phyloP scores from a whole-genome alignment of 2,888 invertebrate species.

The Cerceris rybyensis region DNA sequence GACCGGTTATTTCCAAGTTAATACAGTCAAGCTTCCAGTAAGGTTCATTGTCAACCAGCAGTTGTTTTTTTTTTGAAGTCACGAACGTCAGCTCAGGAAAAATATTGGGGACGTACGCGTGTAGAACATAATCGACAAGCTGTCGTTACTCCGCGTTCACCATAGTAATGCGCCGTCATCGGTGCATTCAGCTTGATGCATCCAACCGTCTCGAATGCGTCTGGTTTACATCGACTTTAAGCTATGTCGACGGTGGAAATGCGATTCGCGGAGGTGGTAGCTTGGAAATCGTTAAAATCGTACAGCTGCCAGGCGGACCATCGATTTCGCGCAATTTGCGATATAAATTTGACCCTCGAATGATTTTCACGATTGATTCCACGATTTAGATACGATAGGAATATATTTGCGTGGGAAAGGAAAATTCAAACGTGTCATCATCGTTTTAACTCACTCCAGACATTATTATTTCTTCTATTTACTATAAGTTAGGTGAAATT shows the following conservation, averaged over 20 bases:
- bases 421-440: too few species aligned
- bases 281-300: slow-evolving; percentile 49
- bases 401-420: too few species aligned
- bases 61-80: background rate
- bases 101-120: background rate
- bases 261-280: slow-evolving; percentile 3
- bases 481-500: too few species aligned
- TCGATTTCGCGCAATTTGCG: slow-evolving; percentile 7
- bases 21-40: background rate
- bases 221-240: slow-evolving; percentile 26
- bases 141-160: slow-evolving; percentile 21
- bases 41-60: background rate
- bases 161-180: slow-evolving; percentile 42
- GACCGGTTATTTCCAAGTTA: background rate
- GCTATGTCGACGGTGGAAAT: slow-evolving; percentile 4
- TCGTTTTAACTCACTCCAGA: too few species aligned
- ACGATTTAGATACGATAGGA: background rate
- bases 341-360: background rate
- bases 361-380: background rate
- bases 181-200: slow-evolving; percentile 24
- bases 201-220: slow-evolving; percentile 26
- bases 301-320: slow-evolving; percentile 1
- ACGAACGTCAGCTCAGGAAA: background rate
- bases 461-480: too few species aligned
- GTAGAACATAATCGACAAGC: slow-evolving; percentile 12